Base-by-base conservation (phyloP, 2,113 vertebrate species). In the Triplophysa tibetana region DNA sequence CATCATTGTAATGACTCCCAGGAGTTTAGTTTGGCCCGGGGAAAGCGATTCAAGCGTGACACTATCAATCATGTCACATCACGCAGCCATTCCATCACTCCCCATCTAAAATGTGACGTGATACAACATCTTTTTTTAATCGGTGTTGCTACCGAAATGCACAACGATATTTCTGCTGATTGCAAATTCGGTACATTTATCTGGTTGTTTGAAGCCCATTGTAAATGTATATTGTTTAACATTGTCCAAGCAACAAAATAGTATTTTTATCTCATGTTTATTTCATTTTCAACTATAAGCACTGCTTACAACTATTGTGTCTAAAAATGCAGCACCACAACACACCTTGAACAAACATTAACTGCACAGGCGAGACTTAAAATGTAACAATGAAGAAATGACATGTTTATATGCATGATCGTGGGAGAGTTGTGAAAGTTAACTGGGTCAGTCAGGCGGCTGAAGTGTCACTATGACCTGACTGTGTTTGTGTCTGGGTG, bases 1-100 rank as follows among this genome's bases (percentile, higher is more conserved):
- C 75, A 65, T 77, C 75, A 77, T 77, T 65, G 62, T 65, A 77
- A 77, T 54, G 62, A 65, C 75, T 65, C 75, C 62, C 75, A 77
- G n/a, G 75, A 77, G 62, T 77, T 77, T 77, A 50, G 43, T 77
- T 77, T 77, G 62, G 75, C 62, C 45, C 6, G 13, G 50, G 75
- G 73, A 54, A 77, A n/a, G 62, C 65, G 26, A 77, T 77, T 65
- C 48, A 54, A 38, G 24, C 29, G 26, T 54, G 45, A 77, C 45
- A 64, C 62, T 23, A 77, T 77, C 75, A 65, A 41, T 77, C 74
- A 65, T 54, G 45, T 77, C 74, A 65, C 64, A 54, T 24, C 62
- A 33, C 19, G 4, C 11, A 65, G 21, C 62, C 43, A 66, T 77
- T 76, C 62, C 41, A 8, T 75, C 72, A 75, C 19, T 11, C 56